Evolutionary conservation across 1,140 invertebrate genomes (phyloP).

Genomic region (Kradibia gibbosae): DNA sequence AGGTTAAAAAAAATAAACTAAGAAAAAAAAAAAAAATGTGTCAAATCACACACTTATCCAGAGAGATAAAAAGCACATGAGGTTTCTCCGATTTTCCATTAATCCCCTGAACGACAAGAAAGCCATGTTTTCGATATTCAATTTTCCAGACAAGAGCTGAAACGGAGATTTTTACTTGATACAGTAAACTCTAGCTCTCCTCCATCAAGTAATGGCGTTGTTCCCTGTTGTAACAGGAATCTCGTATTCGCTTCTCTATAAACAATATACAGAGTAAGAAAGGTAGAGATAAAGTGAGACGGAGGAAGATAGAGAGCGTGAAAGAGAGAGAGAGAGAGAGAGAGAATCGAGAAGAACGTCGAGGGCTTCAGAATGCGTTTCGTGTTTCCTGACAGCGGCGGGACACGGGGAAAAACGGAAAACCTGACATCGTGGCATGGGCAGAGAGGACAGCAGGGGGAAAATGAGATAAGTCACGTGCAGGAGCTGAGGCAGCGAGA

Average conservation of each 20-base stretch:
- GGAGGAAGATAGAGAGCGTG: too few relatives aligned
- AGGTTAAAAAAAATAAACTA: too few relatives aligned
- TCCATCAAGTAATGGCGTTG: not conserved
- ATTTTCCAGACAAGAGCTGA: conserved; percentile 35
- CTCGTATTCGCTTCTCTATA: conserved; percentile 18
- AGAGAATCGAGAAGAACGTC: not conserved
- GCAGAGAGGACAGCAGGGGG: conserved; percentile 22
- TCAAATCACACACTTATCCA: conserved; percentile 11
- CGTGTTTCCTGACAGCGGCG: conserved; percentile 41
- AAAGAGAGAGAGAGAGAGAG: not conserved
- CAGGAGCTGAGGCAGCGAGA: conserved; percentile 26
- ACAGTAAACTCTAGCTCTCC: conserved; percentile 19
- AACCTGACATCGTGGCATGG: conserved; percentile 31
- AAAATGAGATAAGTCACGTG: conserved; percentile 43
- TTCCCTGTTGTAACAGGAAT: not conserved
- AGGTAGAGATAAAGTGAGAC: not conserved
- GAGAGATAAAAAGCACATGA: not conserved
- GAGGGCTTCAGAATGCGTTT: conserved; percentile 41
- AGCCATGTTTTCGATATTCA: conserved; percentile 31
- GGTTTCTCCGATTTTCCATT: conserved; percentile 29
- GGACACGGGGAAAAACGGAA: conserved; percentile 21
- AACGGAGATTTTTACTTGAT: conserved; percentile 43
- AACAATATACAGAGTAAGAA: conserved; percentile 31
- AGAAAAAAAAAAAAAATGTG: too few relatives aligned
- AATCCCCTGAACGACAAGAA: not conserved